Evolutionary conservation across 2,113 vertebrate species (phyloP).

Genomic region (Rhipidura dahli): DNA sequence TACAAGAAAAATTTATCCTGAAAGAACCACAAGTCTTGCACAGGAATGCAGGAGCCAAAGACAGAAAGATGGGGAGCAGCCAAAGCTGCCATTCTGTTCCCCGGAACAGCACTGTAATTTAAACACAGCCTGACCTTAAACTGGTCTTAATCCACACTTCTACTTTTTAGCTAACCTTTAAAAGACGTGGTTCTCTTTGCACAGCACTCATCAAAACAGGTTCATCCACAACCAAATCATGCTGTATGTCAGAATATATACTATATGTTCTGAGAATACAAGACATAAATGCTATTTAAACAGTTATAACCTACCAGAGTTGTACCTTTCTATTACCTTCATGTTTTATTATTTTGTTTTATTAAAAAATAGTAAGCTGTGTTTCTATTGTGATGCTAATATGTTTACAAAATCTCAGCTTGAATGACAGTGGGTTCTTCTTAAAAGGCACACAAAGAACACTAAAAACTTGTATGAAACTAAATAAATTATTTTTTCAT

Average conservation of each 20-base stretch:
- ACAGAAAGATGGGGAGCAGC: not conserved
- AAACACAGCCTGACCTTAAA: not conserved
- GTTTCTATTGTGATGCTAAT: not conserved
- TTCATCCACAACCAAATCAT: not conserved
- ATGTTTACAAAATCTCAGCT: not conserved
- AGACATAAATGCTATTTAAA: not conserved
- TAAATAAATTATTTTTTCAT: not conserved
- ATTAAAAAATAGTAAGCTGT: not conserved
- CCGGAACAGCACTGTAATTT: not conserved
- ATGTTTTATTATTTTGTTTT: not conserved
- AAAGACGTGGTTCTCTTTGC: not conserved
- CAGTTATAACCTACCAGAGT: not conserved
- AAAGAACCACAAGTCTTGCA: not conserved
- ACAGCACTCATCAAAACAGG: not conserved
- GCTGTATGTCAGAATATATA: not conserved
- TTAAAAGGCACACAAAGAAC: not conserved
- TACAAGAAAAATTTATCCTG: not conserved
- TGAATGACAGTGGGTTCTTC: not conserved
- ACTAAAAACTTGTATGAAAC: not conserved
- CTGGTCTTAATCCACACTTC: not conserved
- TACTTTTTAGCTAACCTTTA: not conserved
- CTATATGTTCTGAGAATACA: not conserved
- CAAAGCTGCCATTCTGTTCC: not conserved
- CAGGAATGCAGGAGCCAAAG: not conserved
- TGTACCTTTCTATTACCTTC: not conserved